These are phyloP conservation scores for Formica aserva DNA, from an alignment of 2,888 invertebrate species.

Conservation along the genomic window DNA sequence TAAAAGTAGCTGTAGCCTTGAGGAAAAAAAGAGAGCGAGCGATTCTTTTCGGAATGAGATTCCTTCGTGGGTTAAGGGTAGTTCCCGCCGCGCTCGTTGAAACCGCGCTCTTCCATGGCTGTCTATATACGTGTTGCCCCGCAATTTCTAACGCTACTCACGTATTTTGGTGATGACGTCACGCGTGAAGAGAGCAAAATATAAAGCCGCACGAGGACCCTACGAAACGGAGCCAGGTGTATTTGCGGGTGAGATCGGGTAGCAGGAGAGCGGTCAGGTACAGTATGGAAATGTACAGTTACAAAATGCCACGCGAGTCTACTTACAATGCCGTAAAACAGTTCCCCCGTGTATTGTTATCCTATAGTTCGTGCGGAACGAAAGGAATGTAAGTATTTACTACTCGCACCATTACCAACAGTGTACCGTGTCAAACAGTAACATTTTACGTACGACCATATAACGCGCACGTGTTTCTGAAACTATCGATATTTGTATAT, in stretches of 20 bases:
- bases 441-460: conserved; percentile 27
- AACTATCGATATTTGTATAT: conserved; percentile 36
- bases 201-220: conserved; percentile 81
- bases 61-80: conserved; percentile 63
- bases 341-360: conserved; percentile 63
- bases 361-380: conserved; percentile 1
- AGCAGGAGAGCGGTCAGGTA: conserved; percentile 36
- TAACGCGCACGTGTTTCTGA: conserved; percentile 37
- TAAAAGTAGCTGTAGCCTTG: conserved; percentile 28
- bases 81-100: conserved; percentile 67
- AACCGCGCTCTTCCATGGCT: conserved; percentile 61
- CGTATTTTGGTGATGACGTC: conserved; percentile 85
- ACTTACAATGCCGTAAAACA: conserved; percentile 72
- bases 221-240: conserved; percentile 68
- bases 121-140: conserved; percentile 72
- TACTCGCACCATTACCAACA: conserved; percentile 15
- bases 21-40: neutral
- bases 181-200: conserved; percentile 84
- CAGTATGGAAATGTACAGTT: conserved; percentile 75
- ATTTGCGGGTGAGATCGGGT: conserved; percentile 43
- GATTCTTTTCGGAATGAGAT: conserved; percentile 61
- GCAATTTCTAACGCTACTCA: conserved; percentile 80
- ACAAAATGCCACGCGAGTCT: conserved; percentile 59
- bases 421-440: neutral
- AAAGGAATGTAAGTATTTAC: conserved; percentile 55